Conservation (phyloP, 2,888 invertebrate genomes). For the Eurytoma adleriae region DNA sequence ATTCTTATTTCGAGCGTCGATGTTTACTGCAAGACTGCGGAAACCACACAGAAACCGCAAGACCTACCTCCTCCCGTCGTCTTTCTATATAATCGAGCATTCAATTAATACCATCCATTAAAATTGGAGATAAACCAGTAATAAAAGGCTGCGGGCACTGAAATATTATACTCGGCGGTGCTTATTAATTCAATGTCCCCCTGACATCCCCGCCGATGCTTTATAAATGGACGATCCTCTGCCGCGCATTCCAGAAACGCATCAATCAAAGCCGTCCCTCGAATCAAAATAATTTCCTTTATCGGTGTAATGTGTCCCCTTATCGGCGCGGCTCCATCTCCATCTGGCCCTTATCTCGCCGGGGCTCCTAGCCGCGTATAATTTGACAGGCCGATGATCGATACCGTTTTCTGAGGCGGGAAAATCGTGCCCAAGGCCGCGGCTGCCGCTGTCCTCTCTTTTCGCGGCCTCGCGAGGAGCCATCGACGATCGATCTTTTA, state of each 20-base stretch:
- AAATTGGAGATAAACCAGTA: slow-evolving; percentile 28
- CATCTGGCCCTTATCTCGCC: slow-evolving; percentile 5
- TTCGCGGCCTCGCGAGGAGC: not conserved
- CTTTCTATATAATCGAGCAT: slow-evolving; percentile 12
- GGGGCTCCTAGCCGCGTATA: slow-evolving; percentile 6
- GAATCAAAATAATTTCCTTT: slow-evolving; percentile 56
- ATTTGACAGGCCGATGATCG: slow-evolving; percentile 55
- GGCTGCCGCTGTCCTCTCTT: not conserved
- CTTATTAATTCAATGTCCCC: slow-evolving; percentile 34
- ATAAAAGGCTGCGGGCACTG: slow-evolving; percentile 21
- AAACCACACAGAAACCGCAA: not conserved
- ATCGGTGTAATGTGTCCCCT: slow-evolving; percentile 39
- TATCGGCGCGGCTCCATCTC: not conserved
- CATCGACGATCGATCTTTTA: slow-evolving; percentile 48
- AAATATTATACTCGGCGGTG: slow-evolving; percentile 9
- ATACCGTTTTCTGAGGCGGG: slow-evolving; percentile 30
- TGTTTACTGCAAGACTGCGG: not conserved
- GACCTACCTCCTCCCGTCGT: not conserved
- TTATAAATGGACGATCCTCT: slow-evolving; percentile 20
- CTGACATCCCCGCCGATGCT: not conserved
- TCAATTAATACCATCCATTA: slow-evolving; percentile 43
- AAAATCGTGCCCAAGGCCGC: slow-evolving; percentile 30
- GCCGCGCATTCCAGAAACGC: slow-evolving; percentile 28
- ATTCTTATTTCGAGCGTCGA: slow-evolving; percentile 7
- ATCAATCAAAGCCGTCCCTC: slow-evolving; percentile 41